phyloP scores from a whole-genome alignment of 2,113 vertebrate species.

The Menura novaehollandiae region DNA sequence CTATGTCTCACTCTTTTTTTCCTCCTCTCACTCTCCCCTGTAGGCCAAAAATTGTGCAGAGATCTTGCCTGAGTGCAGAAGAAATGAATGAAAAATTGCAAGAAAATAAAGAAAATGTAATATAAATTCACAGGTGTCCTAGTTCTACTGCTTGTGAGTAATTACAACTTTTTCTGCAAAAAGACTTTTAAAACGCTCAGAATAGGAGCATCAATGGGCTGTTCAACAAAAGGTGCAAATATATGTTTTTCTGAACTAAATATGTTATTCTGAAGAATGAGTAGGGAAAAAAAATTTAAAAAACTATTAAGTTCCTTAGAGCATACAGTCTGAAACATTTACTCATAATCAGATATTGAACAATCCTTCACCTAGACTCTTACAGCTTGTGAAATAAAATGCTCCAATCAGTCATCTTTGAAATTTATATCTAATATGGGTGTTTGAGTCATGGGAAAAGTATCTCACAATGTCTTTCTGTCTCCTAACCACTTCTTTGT shows the following conservation, averaged over 20 bases:
- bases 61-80: background rate
- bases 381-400: background rate
- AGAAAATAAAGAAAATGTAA: background rate
- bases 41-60: background rate
- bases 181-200: background rate
- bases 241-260: background rate
- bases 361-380: background rate
- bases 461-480: background rate
- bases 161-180: background rate
- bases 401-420: background rate
- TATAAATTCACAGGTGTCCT: background rate
- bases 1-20: background rate
- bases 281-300: background rate
- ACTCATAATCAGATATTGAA: background rate
- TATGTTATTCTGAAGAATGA: background rate
- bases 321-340: background rate
- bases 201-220: background rate
- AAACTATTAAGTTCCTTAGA: background rate
- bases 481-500: background rate
- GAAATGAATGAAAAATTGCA: background rate
- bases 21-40: background rate
- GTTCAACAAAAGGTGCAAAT: background rate
- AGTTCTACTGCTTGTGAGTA: background rate
- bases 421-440: background rate
- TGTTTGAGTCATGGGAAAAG: background rate